Evolutionary conservation across 2,113 vertebrate genomes (phyloP), one percentile per base, ranked within the genome.

Genomic region (Anoplopoma fimbria): DNA sequence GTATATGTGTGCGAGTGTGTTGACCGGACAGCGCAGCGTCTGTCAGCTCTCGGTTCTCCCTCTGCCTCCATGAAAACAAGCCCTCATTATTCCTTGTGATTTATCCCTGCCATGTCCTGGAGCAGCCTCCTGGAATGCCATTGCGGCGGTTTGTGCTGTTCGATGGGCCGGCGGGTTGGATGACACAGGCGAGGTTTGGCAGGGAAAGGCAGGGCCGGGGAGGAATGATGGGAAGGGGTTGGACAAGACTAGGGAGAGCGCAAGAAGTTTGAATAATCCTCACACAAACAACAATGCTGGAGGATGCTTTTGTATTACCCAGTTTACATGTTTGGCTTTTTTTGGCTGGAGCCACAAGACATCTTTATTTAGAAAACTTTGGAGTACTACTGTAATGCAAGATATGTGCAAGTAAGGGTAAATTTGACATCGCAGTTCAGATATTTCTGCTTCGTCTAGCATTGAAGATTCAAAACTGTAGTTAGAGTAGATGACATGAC

Each of bases 151-250:
- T 91, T 84, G 73, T 27, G 74, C 60, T 69, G 79, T 81, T 91
- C 64, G 49, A 68, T 29, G 69, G 88, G 70, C 79, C 25, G 79
- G 70, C 2, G 85, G 84, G 86, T 85, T 92, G 85, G 90, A 91
- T 72, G 69, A 86, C 51, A 38, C 75, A 79, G 83, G 67, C 63
- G 87, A 84, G 88, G 86, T 92, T 92, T 93, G 89, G 90, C 90
- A 74, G 64, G 57, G 75, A 51, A 33, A 71, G 76, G 68, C 23
- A 38, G 40, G 67, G 76, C 71, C 17, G 33, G 62, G 45, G 63
- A 75, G 86, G 87, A 89, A 89, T 89, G 88, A 90, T 75, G 83
- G 86, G 86, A 89, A 85, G 63, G 17, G 80, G 85, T 51, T 78
- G 84, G 86, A 89, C 38, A n/a, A 72, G 60, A 53, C 2, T 19